Evolutionary conservation across 2,113 vertebrate species (phyloP).

Genomic region (Monarcha castaneiventris): DNA sequence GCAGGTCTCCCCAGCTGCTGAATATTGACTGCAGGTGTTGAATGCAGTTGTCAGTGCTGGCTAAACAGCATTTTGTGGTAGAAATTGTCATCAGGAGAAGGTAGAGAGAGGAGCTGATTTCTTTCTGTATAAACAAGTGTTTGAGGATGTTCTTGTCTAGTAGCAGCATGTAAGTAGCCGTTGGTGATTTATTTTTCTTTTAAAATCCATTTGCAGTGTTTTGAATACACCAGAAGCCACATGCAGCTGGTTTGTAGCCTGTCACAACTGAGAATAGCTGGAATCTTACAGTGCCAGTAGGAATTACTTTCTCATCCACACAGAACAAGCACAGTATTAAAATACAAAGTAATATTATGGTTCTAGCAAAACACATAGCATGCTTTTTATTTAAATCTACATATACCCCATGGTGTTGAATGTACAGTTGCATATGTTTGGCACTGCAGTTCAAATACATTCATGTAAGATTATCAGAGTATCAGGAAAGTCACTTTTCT

Average conservation of each 20-base stretch:
- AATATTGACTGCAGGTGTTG: background rate
- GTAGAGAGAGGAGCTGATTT: background rate
- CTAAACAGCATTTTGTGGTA: background rate
- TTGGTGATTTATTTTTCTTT: slow-evolving; percentile 1
- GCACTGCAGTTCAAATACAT: background rate
- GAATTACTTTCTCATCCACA: background rate
- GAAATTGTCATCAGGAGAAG: background rate
- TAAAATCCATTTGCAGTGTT: background rate
- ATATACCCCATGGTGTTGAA: background rate
- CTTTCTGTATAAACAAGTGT: background rate
- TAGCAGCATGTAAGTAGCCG: background rate
- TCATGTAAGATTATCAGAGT: background rate
- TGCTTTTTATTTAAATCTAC: background rate
- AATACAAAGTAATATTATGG: background rate
- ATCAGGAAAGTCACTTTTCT: background rate
- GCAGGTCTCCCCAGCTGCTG: background rate
- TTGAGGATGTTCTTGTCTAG: background rate
- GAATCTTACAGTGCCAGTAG: background rate
- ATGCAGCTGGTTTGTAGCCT: background rate
- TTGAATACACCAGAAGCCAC: background rate
- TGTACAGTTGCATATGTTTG: background rate
- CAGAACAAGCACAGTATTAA: background rate
- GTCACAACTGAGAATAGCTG: background rate
- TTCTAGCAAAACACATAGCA: background rate
- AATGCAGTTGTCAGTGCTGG: background rate